Base-by-base conservation (phyloP, 2,797 vertebrate species). In the Thripadectes ignobilis region DNA sequence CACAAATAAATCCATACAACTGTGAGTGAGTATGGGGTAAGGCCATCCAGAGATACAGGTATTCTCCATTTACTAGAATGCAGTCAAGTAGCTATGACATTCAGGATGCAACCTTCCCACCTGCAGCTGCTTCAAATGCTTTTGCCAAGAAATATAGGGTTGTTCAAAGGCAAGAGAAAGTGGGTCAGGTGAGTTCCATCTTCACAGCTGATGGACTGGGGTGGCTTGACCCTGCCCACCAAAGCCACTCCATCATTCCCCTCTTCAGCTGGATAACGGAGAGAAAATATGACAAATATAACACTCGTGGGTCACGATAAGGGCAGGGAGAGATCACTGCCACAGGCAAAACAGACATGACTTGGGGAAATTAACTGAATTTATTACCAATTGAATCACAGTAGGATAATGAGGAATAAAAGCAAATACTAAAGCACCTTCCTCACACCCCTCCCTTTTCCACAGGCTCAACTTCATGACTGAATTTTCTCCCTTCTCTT, bases 311-410 rank as follows among this genome's bases (percentile, higher is more conserved):
- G 27, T 63, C 1, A 0, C 49, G 49, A 15, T 63, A 55, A 57
- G 45, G 29, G 32, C 7, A 55, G 19, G 22, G 26, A 19, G 12
- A 85, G 36, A 63, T 51, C 58, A 55, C 34, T 2, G 3, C 48
- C 55, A 58, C 0, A 0, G 43, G 38, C 20, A 71, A 78, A 62
- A 62, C 4, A 62, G 26, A 18, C 12, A 20, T 1, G 0, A 1
- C 15, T 62, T 54, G 13, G 43, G 32, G 29, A 82, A 62, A 54
- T 7, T 14, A 3, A 11, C 9, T 39, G 26, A 41, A 38, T 81
- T 81, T 82, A 27, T 65, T 65, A 68, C 12, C 14, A 14, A n/a
- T 43, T 12, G 27, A 68, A 54, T 59, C 26, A 59, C 32, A 73
- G 24, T 34, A 76, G 19, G 8, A 12, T 49, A 77, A 77, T 24